These are phyloP conservation scores for Operophtera brumata DNA, from an alignment of 2,888 invertebrate genomes.

Conservation along the genomic window DNA sequence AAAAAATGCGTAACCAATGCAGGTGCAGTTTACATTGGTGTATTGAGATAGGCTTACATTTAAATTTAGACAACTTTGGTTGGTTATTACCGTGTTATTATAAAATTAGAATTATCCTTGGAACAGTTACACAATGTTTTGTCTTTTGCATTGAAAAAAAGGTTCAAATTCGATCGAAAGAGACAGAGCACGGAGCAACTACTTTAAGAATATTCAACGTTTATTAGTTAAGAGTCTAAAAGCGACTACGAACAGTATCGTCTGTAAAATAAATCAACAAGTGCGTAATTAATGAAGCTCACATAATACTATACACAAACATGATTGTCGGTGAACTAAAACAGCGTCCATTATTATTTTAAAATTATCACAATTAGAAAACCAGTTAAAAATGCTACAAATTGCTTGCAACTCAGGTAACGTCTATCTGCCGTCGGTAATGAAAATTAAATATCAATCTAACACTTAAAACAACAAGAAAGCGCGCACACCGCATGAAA, in stretches of 20 bases:
- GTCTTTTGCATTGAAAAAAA: too few relatives aligned
- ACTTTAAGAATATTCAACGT: too few relatives aligned
- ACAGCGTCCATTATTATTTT: slow-evolving; percentile 17
- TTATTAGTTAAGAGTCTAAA: too few relatives aligned
- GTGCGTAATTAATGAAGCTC: slow-evolving; percentile 2
- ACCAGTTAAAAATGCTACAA: slow-evolving; percentile 27
- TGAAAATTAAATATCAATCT: slow-evolving; percentile 34
- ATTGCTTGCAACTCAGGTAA: slow-evolving; percentile 30
- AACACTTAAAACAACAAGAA: slow-evolving; percentile 32
- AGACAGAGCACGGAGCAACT: too few relatives aligned
- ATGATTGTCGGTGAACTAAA: slow-evolving; percentile 3
- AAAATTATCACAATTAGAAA: slow-evolving; percentile 24
- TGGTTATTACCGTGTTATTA: too few relatives aligned
- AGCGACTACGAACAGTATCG: neutral
- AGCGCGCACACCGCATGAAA: slow-evolving; percentile 28
- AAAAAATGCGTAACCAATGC: too few relatives aligned
- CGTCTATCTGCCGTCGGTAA: slow-evolving; percentile 25
- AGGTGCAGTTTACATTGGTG: too few relatives aligned
- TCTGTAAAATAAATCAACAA: slow-evolving; percentile 1
- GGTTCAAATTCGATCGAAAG: too few relatives aligned
- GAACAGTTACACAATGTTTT: too few relatives aligned
- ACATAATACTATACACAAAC: slow-evolving; percentile 1
- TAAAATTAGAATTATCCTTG: too few relatives aligned
- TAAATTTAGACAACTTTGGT: too few relatives aligned
- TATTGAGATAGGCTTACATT: too few relatives aligned